phyloP scores from a whole-genome alignment of 2,888 invertebrate genomes.

The Trichogramma dendrolimi region DNA sequence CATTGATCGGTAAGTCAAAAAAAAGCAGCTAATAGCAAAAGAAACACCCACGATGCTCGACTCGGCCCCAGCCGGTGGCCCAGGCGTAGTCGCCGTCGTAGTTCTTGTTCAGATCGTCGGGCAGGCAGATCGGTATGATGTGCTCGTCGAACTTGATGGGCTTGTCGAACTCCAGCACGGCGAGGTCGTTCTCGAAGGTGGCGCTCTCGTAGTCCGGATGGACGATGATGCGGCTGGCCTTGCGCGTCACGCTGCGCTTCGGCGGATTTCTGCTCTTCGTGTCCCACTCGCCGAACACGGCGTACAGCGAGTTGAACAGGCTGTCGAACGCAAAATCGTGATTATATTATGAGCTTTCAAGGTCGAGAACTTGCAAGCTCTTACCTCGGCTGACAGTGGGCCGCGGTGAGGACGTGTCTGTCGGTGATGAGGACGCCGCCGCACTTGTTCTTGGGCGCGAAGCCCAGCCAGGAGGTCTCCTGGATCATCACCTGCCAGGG shows the following conservation, averaged over 20 bases:
- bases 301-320: slow-evolving; percentile 83
- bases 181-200: slow-evolving; percentile 89
- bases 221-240: slow-evolving; percentile 81
- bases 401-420: slow-evolving; percentile 84
- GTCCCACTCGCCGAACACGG: slow-evolving; percentile 87
- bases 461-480: slow-evolving; percentile 88
- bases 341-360: too few relatives aligned
- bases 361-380: slow-evolving; percentile 32
- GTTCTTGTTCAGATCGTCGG: slow-evolving; percentile 65
- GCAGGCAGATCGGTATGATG: slow-evolving; percentile 88
- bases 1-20: background rate
- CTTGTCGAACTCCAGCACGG: slow-evolving; percentile 78
- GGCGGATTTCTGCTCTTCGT: slow-evolving; percentile 80
- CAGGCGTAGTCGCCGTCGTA: slow-evolving; percentile 83
- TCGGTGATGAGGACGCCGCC: slow-evolving; percentile 89
- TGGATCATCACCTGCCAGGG: slow-evolving; percentile 91
- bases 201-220: slow-evolving; percentile 84
- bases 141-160: slow-evolving; percentile 80
- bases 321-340: slow-evolving; percentile 48
- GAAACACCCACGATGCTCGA: slow-evolving; percentile 70
- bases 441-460: slow-evolving; percentile 92
- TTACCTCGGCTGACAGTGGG: slow-evolving; percentile 92
- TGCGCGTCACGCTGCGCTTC: slow-evolving; percentile 72
- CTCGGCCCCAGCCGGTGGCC: slow-evolving; percentile 88
- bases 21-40: background rate